Base-by-base conservation (phyloP, 1,140 invertebrate genomes). In the Apis mellifera region DNA sequence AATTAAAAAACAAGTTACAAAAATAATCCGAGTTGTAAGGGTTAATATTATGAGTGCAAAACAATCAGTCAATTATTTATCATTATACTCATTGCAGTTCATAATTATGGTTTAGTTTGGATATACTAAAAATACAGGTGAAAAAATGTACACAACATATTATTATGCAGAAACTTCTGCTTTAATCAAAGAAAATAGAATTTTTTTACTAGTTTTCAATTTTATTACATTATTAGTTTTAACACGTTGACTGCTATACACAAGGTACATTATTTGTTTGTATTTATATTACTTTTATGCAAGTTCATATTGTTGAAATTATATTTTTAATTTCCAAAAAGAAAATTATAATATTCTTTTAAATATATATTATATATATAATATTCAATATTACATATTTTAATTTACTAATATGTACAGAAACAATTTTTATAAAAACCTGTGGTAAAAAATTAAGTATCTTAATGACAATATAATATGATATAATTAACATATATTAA, bases 161-260 rank as follows among this genome's bases (percentile, higher is more conserved):
- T 2, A 78, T 26, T 73, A 42, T 62, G 21, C 60, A 74, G 70
- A 26, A 55, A 9, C 17, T 21, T 26, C 54, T 79, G 69, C 69
- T 42, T 55, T 74, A 80, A 65, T 50, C 55, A 73, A 73, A 48
- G 3, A 80, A 57, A 80, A 80, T 80, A 80, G 26, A 80, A 32
- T 57, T 12, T 68, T 54, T 19, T 15, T 55, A 48, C 21, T 32
- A 9, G 19, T 19, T 78, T 26, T 66, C 32, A 59, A 69, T 42
- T 42, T 42, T 62, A 17, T 72, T 74, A 74, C 60, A 64, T 48
- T 54, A 74, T 65, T 50, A 79, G 23, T 80, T 74, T 80, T 80
- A 80, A 80, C 78, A 80, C 70, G 78, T 74, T 80, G 78, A 74
- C 12, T 64, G 78, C 78, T 78, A 78, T 11, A 21, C 21, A 59